A percentile compares a stretch with the other conserved stretches of the same genome.
phyloP scores from a whole-genome alignment of 2,888 invertebrate genomes.

The Leucoptera coffeella region DNA sequence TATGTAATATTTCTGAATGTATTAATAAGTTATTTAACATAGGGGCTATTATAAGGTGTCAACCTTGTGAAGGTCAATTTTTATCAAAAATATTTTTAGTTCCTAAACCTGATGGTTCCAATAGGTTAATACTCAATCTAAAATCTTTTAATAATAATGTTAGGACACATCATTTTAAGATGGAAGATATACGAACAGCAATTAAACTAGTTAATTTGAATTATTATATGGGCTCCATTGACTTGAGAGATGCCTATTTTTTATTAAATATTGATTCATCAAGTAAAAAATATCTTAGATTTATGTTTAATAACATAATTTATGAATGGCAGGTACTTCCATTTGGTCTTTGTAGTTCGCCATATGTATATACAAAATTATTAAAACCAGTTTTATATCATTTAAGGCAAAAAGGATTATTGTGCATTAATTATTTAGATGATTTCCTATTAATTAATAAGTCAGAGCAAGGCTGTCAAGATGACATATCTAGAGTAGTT shows the following conservation, averaged over 20 bases:
- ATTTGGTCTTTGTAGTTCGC: constrained; percentile 1
- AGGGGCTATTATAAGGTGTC: too few species aligned
- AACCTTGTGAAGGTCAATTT: not conserved
- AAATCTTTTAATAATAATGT: constrained; percentile 1
- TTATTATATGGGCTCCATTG: constrained; percentile 1
- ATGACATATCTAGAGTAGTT: not conserved
- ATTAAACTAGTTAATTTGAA: not conserved
- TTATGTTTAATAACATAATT: not conserved
- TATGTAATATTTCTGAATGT: too few species aligned
- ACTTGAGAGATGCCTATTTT: constrained; percentile 2
- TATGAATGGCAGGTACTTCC: constrained; percentile 2
- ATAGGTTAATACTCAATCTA: constrained; percentile 2
- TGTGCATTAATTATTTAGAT: constrained; percentile 1
- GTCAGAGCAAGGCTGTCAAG: not conserved
- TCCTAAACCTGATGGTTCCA: constrained; percentile 1
- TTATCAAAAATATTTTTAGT: too few species aligned
- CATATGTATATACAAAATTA: not conserved
- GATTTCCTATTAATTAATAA: not conserved
- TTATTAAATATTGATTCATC: not conserved
- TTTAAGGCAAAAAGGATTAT: too few species aligned
- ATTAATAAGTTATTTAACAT: too few species aligned
- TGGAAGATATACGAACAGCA: constrained; percentile 2
- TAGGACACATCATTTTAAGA: constrained; percentile 1
- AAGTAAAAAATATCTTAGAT: constrained; percentile 2
- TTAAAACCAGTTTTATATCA: not conserved